Evolutionary conservation across 2,113 vertebrate species (phyloP), one percentile per base, ranked within the genome.

Genomic region (Chionomys nivalis): DNA sequence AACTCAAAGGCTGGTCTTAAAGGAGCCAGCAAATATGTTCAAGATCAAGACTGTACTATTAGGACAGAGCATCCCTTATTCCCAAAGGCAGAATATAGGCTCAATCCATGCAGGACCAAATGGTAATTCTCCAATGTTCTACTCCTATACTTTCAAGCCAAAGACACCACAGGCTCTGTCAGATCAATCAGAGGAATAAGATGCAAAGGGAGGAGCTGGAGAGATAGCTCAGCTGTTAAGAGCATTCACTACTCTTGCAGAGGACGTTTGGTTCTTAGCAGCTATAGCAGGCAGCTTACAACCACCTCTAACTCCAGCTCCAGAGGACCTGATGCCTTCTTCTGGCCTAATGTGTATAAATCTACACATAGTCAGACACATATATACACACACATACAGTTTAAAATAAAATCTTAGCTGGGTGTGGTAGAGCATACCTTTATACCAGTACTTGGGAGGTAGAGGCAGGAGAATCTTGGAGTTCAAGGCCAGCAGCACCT

Each of bases 51-150:
- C 42, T 8, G 13, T 23, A 33, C 63, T 12, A 23, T 0, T 12
- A 75, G 83, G 90, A 94, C 92, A 96, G 85, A 95, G 81, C n/a
- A 21, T 63, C 42, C 93, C 91, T 93, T 72, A 86, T 92, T 86
- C 72, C 75, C 87, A 66, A 82, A 14, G 86, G 72, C 49, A 88
- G 81, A 75, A 26, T 17, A 21, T 55, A 33, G 83, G 68, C 44
- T 65, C 26, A 13, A 4, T 44, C 93, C 76, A 63, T 66, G 77
- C 72, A 39, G 31, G 23, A 78, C 2, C 19, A 47, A 79, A 94
- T 39, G 42, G n/a, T 16, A 14, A 88, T 63, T 65, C 78, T 89
- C 65, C 24, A 72, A 75, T 63, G 36, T 13, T 42, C 66, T 49
- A 2, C 78, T 82, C 72, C 66, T 87, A 33, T 49, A 21, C 12